Percentiles rank a stretch among this genome's conserved stretches.
phyloP scores from a whole-genome alignment of 1,140 invertebrate species.

The Leptinotarsa lineolata region DNA sequence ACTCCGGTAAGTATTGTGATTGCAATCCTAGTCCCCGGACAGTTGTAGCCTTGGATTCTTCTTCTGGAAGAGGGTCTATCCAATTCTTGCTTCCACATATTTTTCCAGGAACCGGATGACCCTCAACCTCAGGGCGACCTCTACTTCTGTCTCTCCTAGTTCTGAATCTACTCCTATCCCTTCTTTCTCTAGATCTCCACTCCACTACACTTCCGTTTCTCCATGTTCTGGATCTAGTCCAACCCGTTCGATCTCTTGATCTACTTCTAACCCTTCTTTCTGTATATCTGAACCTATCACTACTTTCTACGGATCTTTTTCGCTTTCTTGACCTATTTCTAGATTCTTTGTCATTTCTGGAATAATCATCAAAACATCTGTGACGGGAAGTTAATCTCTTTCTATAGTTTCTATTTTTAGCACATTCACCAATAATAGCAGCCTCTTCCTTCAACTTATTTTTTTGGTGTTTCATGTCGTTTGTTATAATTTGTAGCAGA shows the following conservation, averaged over 20 bases:
- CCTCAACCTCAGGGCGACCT: slow-evolving; percentile 61
- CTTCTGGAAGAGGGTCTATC: too few species aligned
- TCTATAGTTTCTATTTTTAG: slow-evolving; percentile 37
- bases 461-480: slow-evolving; percentile 78
- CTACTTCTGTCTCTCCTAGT: slow-evolving; percentile 57
- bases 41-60: too few species aligned
- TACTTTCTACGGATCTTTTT: slow-evolving; percentile 29
- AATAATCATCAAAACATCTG: slow-evolving; percentile 40
- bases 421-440: slow-evolving; percentile 34
- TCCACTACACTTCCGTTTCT: slow-evolving; percentile 49
- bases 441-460: slow-evolving; percentile 32
- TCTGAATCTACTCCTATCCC: slow-evolving; percentile 50
- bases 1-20: too few species aligned
- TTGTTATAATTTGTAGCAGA: too few species aligned
- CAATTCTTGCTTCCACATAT: too few species aligned
- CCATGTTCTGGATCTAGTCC: slow-evolving; percentile 52
- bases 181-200: slow-evolving; percentile 36
- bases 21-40: too few species aligned
- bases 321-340: slow-evolving; percentile 47
- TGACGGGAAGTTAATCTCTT: slow-evolving; percentile 40
- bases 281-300: slow-evolving; percentile 43
- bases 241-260: slow-evolving; percentile 48
- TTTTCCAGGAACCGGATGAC: slow-evolving; percentile 68
- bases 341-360: slow-evolving; percentile 38
- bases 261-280: slow-evolving; percentile 47